Base-by-base conservation (phyloP, 1,140 invertebrate species). In the Cheumatopsyche charites region DNA sequence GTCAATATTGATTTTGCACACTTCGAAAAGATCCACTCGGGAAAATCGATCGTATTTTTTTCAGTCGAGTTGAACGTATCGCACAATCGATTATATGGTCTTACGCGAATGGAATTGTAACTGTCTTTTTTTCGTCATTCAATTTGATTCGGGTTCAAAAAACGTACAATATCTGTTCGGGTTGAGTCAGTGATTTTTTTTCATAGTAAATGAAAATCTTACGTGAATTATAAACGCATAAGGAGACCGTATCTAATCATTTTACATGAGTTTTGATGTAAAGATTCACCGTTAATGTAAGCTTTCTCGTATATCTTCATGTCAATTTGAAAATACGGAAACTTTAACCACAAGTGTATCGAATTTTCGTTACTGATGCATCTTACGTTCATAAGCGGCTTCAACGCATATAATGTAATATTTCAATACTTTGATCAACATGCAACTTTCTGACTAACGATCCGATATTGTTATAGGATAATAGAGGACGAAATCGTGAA, bases 221-320 rank as follows among this genome's bases (percentile, higher is more conserved):
- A 15, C 13, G 3, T 47, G 47, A 52, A 52, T 52, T 52, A 52
- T 52, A 52, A 52, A 52, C 47, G 47, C 47, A 52, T 52, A 52
- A 52, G 19, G 47, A 52, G 4, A 19, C 47, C 7, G 47, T 19
- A 17, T 52, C 47, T 13, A 52, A 52, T 52, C 13, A 17, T 13
- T 52, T 52, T 52, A 52, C 47, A 52, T 52, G 47, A 52, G n/a
- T 52, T 52, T 52, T 17, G 47, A 52, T 52, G 19, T 47, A 47
- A 47, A 58, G 21, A 58, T 58, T 58, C 55, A 58, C 55, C 55
- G 55, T 58, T 58, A 58, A 58, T 25, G 17, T n/a, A 58, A 58
- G 1, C 55, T 58, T 58, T 23, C 55, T 25, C 55, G 21, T 21
- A 12, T 58, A 21, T 25, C n/a, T n/a, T n/a, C n/a, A 9, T 36